Conservation (phyloP, 2,888 invertebrate genomes). For the Hyposoter didymator region DNA sequence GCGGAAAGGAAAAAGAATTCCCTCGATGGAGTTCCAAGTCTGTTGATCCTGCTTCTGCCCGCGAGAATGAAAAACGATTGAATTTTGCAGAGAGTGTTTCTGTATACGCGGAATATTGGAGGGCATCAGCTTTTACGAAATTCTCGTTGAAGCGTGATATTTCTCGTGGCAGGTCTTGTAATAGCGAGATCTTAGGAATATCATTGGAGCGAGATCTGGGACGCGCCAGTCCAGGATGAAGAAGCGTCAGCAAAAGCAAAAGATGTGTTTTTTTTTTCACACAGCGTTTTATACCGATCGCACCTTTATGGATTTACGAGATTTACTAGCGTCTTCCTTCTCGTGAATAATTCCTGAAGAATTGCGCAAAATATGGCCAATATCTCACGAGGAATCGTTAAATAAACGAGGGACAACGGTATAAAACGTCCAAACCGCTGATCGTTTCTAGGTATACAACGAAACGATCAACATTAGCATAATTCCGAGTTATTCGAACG, state of each 20-base stretch:
- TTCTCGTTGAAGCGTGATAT: conserved; percentile 55
- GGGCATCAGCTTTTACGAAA: conserved; percentile 45
- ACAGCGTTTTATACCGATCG: conserved; percentile 24
- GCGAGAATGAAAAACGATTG: neutral
- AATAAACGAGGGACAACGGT: conserved; percentile 21
- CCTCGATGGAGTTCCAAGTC: neutral
- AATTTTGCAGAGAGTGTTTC: neutral
- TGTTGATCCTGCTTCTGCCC: neutral
- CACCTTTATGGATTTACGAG: conserved; percentile 11
- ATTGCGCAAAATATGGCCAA: conserved; percentile 59
- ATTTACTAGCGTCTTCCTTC: conserved; percentile 21
- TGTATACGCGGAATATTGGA: neutral
- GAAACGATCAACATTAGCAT: conserved; percentile 74
- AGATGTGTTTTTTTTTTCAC: neutral
- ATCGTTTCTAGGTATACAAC: conserved; percentile 28
- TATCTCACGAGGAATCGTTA: conserved; percentile 4
- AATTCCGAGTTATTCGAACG: conserved; percentile 71
- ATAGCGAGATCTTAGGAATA: conserved; percentile 40
- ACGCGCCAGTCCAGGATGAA: conserved; percentile 23
- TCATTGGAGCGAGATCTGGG: conserved; percentile 61
- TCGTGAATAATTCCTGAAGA: conserved; percentile 48
- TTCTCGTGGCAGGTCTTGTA: conserved; percentile 21
- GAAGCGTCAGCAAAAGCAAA: neutral
- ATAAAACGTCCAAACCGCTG: neutral
- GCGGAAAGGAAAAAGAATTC: neutral